phyloP scores from a whole-genome alignment of 2,113 vertebrate genomes.

The Maccullochella peelii region DNA sequence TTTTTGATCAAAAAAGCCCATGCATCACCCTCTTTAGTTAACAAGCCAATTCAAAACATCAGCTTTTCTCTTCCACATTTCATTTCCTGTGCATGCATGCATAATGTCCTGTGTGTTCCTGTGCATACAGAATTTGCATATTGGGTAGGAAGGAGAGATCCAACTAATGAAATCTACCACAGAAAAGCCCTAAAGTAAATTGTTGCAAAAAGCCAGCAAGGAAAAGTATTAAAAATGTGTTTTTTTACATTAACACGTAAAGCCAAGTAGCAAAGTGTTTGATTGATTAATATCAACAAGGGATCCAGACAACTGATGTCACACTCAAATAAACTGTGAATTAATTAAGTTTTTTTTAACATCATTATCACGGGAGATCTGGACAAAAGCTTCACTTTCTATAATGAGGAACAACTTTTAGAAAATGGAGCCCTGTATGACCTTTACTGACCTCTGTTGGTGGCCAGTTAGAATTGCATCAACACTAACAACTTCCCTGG shows the following conservation, averaged over 20 bases:
- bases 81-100: neutral
- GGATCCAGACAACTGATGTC: neutral
- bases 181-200: neutral
- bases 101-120: neutral
- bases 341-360: neutral
- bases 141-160: neutral
- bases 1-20: neutral
- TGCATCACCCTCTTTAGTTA: neutral
- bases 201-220: neutral
- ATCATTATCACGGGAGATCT: neutral
- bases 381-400: neutral
- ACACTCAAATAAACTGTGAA: neutral
- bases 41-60: neutral
- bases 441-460: conserved; percentile 5
- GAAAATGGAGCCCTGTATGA: neutral
- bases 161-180: neutral
- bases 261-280: neutral
- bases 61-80: neutral
- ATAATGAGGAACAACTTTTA: neutral
- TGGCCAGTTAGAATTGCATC: neutral
- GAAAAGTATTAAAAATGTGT: neutral
- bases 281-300: neutral
- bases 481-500: neutral
- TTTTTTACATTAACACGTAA: neutral
- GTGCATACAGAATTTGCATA: neutral